A percentile compares a stretch with the other conserved stretches of the same genome.
Conservation (phyloP, 2,113 vertebrate genomes). For the Oryzias javanicus region DNA sequence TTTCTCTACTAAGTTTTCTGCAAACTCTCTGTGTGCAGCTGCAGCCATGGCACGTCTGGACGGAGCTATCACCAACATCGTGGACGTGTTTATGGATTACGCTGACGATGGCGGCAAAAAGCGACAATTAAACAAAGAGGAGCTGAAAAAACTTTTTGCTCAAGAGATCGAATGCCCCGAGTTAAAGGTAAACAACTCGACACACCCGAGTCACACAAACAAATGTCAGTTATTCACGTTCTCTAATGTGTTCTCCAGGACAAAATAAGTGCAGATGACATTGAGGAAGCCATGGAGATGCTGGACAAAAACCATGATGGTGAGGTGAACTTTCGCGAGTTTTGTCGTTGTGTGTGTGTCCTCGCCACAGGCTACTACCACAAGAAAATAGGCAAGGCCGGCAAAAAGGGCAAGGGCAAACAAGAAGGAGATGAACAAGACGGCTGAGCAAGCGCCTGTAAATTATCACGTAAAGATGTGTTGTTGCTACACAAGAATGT, state of each 20-base stretch:
- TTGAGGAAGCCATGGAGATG: slow-evolving; percentile 56
- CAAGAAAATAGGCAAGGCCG: slow-evolving; percentile 53
- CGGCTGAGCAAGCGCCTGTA: slow-evolving; percentile 13
- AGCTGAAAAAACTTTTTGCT: slow-evolving; percentile 59
- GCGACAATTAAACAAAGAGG: slow-evolving; percentile 40
- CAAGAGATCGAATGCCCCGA: slow-evolving; percentile 54
- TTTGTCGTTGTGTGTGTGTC: slow-evolving; percentile 54
- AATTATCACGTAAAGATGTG: too few species aligned
- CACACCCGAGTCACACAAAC: neutral
- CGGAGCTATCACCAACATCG: slow-evolving; percentile 55
- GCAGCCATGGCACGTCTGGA: slow-evolving; percentile 71
- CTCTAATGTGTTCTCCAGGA: slow-evolving; percentile 27
- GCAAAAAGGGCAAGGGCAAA: slow-evolving; percentile 37
- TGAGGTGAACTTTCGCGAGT: slow-evolving; percentile 72
- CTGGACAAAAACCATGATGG: slow-evolving; percentile 76
- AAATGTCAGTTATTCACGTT: neutral
- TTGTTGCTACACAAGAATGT: too few species aligned
- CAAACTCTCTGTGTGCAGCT: slow-evolving; percentile 15
- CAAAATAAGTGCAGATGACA: slow-evolving; percentile 50
- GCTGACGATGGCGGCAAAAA: slow-evolving; percentile 54
- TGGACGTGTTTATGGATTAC: slow-evolving; percentile 71
- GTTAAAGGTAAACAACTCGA: slow-evolving; percentile 53
- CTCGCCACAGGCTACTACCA: slow-evolving; percentile 61
- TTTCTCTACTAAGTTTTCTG: neutral
- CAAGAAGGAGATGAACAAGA: slow-evolving; percentile 9